Percentiles rank a stretch among this genome's conserved stretches.
Conservation (phyloP, 2,113 vertebrate species). For the Ancistrus triradiatus region DNA sequence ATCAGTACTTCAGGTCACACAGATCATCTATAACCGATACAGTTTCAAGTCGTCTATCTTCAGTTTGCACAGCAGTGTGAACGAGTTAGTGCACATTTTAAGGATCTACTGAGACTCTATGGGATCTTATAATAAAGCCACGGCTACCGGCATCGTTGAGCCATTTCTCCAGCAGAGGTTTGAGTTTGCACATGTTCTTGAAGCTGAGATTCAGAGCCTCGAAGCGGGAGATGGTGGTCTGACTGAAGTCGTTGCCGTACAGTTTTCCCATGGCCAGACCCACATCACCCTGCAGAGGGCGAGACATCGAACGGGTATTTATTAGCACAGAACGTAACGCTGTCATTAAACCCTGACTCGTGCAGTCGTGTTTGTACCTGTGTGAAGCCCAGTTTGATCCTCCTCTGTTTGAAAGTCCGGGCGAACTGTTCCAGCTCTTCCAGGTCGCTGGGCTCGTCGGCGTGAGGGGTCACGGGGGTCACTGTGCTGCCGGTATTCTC, state of each 20-base stretch:
- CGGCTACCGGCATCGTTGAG: slow-evolving; percentile 83
- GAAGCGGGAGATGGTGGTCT: slow-evolving; percentile 91
- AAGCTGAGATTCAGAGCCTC: slow-evolving; percentile 93
- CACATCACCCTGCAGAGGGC: slow-evolving; percentile 76
- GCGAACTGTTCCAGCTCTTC: slow-evolving; percentile 92
- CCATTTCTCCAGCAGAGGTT: slow-evolving; percentile 91
- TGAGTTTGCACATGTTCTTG: slow-evolving; percentile 96
- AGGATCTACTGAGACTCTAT: no score
- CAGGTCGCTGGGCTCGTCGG: slow-evolving; percentile 88
- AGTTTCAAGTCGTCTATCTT: no score
- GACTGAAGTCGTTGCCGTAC: slow-evolving; percentile 91
- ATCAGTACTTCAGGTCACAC: slow-evolving; percentile 2
- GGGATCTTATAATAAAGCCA: no score
- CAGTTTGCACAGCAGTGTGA: no score
- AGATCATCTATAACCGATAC: neutral
- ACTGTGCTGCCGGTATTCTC: slow-evolving; percentile 55
- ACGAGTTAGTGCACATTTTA: no score
- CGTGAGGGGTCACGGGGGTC: slow-evolving; percentile 66
- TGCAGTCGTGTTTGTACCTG: slow-evolving; percentile 64
- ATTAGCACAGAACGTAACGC: neutral
- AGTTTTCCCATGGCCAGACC: slow-evolving; percentile 92
- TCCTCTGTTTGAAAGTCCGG: slow-evolving; percentile 89
- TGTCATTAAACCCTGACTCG: no score
- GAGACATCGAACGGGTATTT: no score
- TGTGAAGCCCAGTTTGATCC: slow-evolving; percentile 91